Base-by-base conservation (phyloP, 2,113 vertebrate genomes). In the Silurus asotus region DNA sequence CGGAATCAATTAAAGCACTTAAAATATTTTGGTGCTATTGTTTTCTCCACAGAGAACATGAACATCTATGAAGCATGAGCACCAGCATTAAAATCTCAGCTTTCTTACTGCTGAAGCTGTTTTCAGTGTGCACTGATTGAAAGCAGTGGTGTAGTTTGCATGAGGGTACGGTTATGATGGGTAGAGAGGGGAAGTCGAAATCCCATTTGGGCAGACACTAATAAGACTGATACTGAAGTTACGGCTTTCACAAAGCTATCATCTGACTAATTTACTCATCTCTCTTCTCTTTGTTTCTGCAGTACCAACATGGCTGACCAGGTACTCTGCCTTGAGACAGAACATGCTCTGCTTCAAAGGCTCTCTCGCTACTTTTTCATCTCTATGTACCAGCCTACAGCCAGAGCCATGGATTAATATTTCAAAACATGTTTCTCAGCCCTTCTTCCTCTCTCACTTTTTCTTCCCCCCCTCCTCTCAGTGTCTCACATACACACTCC, bases 351-450 rank as follows among this genome's bases (percentile, higher is more conserved):
- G 64, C 89, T 45, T 89, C 94, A 93, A 93, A 94, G 90, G 91
- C 93, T 93, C 89, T 88, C 89, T 88, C 82, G 45, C 25, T 58
- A 48, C 82, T 92, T 90, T 92, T 93, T 89, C 91, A 92, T 93
- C 89, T 93, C 85, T 72, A 89, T 92, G 90, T 94, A 91, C 90
- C 92, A 93, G 94, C 93, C 94, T 92, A 93, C 89, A 92, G 94
- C 94, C 94, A 94, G 92, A 93, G 93, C 93, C 92, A 88, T 84
- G 88, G 93, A 93, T 94, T 93, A 93, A 94, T 94, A 93, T 95
- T 95, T 93, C 94, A 95, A 90, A 94, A 85, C 85, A 88, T 45
- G 93, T 94, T 92, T 94, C 92, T 93, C 84, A 89, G 90, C 83
- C 76, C 81, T 90, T 62, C 64, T 82, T 87, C 88, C 78, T 25